These are phyloP conservation scores for Sebastes oblongus DNA, from an alignment of 2,797 vertebrate genomes.

Conservation along the genomic window DNA sequence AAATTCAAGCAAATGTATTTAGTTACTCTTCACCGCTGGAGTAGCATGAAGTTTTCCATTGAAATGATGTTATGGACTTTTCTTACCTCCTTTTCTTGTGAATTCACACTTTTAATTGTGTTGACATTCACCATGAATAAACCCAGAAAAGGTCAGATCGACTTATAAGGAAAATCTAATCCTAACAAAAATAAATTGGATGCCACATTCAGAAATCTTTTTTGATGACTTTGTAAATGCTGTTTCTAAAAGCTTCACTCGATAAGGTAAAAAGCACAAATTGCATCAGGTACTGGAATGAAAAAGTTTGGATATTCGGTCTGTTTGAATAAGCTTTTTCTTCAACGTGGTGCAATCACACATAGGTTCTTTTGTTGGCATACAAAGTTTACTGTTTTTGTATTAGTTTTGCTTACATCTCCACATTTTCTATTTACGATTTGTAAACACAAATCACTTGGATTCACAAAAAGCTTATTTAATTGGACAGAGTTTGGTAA, in stretches of 20 bases:
- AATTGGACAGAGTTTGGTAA: neutral
- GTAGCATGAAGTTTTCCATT: neutral
- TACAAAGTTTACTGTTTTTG: neutral
- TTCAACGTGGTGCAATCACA: neutral
- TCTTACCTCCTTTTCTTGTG: neutral
- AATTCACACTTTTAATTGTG: neutral
- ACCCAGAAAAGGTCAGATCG: conserved; percentile 10
- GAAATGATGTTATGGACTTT: neutral
- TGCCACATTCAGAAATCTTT: neutral
- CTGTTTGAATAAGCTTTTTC: neutral
- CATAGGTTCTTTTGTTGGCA: neutral
- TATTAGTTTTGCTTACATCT: neutral
- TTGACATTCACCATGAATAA: neutral
- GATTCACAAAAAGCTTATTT: neutral
- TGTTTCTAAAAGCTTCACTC: neutral
- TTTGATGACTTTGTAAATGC: neutral
- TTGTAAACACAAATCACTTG: neutral
- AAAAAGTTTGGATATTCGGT: neutral
- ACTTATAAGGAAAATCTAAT: neutral
- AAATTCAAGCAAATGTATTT: neutral
- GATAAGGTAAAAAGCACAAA: neutral
- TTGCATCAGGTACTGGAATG: neutral
- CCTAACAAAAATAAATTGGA: neutral
- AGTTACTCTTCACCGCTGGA: neutral
- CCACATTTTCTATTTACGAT: neutral